A percentile compares a stretch with the other conserved stretches of the same genome.
Conservation (phyloP, 1,140 invertebrate genomes). For the Nomia melanderi region DNA sequence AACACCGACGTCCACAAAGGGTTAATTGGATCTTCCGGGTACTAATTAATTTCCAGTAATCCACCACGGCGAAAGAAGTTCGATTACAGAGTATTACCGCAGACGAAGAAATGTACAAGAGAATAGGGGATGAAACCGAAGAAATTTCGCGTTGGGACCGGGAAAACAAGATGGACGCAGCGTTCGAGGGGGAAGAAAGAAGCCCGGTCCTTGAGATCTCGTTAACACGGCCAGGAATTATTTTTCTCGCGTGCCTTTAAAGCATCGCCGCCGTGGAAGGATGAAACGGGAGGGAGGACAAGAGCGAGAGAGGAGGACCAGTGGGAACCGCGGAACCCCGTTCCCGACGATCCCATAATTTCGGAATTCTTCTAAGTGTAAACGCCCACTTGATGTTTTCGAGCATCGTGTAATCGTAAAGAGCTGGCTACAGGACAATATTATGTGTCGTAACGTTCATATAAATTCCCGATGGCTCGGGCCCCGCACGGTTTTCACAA, state of each 20-base stretch:
- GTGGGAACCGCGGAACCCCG: not conserved
- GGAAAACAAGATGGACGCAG: not conserved
- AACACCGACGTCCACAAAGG: too few relatives aligned
- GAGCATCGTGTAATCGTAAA: constrained; percentile 37
- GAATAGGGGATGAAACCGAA: too few relatives aligned
- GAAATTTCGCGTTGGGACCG: too few relatives aligned
- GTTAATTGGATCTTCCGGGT: too few relatives aligned
- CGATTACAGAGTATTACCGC: too few relatives aligned
- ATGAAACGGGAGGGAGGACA: not conserved
- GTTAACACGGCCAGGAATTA: not conserved
- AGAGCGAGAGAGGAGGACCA: too few relatives aligned
- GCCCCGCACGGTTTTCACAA: too few relatives aligned
- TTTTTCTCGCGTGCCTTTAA: constrained; percentile 19
- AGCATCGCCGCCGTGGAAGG: not conserved
- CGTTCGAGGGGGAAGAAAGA: not conserved
- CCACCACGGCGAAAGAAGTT: too few relatives aligned
- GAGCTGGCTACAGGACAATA: constrained; percentile 21
- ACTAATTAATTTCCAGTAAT: too few relatives aligned
- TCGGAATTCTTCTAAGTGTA: constrained; percentile 26
- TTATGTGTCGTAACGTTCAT: constrained; percentile 14
- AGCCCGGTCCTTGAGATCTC: not conserved
- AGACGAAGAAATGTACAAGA: too few relatives aligned
- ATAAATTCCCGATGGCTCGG: constrained; percentile 30
- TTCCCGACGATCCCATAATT: constrained; percentile 28
- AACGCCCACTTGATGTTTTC: constrained; percentile 34